Evolutionary conservation across 2,797 vertebrate species (phyloP).

Genomic region (Anguilla obscura): DNA sequence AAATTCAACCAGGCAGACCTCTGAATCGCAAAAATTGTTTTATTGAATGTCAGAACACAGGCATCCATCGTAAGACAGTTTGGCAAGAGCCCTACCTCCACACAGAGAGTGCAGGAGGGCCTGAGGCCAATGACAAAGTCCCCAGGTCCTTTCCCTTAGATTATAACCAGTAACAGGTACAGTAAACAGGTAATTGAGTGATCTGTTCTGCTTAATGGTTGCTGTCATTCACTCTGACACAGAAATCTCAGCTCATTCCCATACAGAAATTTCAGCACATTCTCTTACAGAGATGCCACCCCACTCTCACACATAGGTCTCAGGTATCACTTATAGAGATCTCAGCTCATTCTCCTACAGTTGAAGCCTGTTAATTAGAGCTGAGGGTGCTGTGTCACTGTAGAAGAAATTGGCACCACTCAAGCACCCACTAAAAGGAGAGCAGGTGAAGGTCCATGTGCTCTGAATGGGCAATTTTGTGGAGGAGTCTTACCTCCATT

Average conservation of each 20-base stretch:
- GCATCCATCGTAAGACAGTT: background rate
- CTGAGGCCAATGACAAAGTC: background rate
- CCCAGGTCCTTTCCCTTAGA: background rate
- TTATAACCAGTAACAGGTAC: background rate
- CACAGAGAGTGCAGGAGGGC: background rate
- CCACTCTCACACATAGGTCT: background rate
- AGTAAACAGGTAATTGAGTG: background rate
- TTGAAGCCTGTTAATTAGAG: background rate
- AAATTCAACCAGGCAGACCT: background rate
- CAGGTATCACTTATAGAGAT: background rate
- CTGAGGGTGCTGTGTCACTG: background rate
- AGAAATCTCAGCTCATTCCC: background rate
- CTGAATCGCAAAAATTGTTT: too few relatives aligned
- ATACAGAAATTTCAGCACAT: background rate
- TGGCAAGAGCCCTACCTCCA: too few relatives aligned
- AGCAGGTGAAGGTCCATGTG: slow-evolving; percentile 5
- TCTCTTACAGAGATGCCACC: background rate
- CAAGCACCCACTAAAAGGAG: background rate
- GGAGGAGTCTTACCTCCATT: background rate
- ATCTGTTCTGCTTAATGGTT: background rate
- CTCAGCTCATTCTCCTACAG: slow-evolving; percentile 16
- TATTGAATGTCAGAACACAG: background rate
- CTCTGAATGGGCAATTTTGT: slow-evolving; percentile 14
- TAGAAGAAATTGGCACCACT: slow-evolving; percentile 7
- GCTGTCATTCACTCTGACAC: background rate